phyloP scores from a whole-genome alignment of 2,888 invertebrate genomes.

The Andrena bucephala region DNA sequence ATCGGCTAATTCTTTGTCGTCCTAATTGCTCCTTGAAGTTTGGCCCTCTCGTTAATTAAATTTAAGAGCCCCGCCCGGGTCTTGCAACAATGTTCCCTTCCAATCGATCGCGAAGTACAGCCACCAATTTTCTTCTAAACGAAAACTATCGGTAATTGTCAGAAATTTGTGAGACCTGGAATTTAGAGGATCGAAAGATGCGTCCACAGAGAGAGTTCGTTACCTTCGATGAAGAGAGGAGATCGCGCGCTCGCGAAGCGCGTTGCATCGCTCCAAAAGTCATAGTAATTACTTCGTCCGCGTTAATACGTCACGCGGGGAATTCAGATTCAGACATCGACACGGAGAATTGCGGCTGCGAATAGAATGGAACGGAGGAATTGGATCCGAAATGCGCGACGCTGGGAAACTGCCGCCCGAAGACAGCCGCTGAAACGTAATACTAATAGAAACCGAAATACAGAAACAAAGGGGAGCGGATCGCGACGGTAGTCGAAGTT shows the following conservation, averaged over 20 bases:
- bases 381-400: conserved; percentile 17
- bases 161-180: neutral
- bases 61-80: conserved; percentile 19
- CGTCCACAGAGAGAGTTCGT: neutral
- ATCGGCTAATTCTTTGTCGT: conserved; percentile 34
- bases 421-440: conserved; percentile 38
- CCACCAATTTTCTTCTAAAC: neutral
- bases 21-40: conserved; percentile 34
- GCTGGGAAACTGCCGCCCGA: conserved; percentile 6
- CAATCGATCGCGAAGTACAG: neutral
- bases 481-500: conserved; percentile 48
- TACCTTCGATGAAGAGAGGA: neutral
- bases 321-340: conserved; percentile 40
- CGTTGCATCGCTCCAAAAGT: conserved; percentile 11
- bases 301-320: conserved; percentile 23
- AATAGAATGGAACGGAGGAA: conserved; percentile 11
- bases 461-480: conserved; percentile 46
- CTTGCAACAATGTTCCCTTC: neutral
- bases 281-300: conserved; percentile 42
- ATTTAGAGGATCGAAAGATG: neutral
- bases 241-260: neutral
- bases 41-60: conserved; percentile 41
- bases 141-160: neutral
- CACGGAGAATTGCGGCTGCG: conserved; percentile 17
- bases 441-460: conserved; percentile 55